These are phyloP conservation scores for Drosophila eohydei DNA, from an alignment of 2,888 invertebrate genomes.

Conservation along the genomic window DNA sequence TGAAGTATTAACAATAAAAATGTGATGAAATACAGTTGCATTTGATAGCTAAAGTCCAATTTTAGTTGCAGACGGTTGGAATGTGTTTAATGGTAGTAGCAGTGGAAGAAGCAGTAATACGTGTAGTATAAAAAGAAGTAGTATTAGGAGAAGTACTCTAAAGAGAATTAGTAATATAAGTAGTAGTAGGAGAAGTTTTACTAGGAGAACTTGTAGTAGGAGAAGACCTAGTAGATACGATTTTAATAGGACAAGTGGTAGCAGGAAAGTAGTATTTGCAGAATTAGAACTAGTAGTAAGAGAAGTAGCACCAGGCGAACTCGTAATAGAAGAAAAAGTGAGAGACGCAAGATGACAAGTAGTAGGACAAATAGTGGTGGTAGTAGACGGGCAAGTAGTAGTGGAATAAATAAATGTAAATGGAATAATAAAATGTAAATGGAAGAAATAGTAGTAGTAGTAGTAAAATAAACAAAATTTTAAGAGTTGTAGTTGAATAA, in stretches of 20 bases:
- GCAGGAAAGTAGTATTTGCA: background rate
- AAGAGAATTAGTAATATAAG: background rate
- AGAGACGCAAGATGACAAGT: background rate
- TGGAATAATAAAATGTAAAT: too few species aligned
- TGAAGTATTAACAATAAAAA: conserved; percentile 37
- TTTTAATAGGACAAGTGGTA: background rate
- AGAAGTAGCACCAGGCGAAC: background rate
- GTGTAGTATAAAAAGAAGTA: background rate
- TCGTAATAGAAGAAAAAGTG: background rate
- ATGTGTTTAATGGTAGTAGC: background rate
- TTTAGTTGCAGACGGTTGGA: background rate
- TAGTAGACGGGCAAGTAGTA: background rate
- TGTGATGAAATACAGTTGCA: conserved; percentile 52
- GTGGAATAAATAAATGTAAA: background rate
- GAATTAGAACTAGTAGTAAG: background rate
- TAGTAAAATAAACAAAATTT: too few species aligned
- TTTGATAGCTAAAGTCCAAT: conserved; percentile 13
- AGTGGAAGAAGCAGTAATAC: background rate
- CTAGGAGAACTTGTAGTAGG: background rate
- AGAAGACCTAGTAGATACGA: too few species aligned
- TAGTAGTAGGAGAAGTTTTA: background rate
- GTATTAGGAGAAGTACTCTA: background rate
- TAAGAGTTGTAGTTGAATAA: too few species aligned
- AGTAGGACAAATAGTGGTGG: background rate
- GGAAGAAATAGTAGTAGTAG: too few species aligned